phyloP scores from a whole-genome alignment of 2,888 invertebrate genomes.

The Arrhopalites spinosus region DNA sequence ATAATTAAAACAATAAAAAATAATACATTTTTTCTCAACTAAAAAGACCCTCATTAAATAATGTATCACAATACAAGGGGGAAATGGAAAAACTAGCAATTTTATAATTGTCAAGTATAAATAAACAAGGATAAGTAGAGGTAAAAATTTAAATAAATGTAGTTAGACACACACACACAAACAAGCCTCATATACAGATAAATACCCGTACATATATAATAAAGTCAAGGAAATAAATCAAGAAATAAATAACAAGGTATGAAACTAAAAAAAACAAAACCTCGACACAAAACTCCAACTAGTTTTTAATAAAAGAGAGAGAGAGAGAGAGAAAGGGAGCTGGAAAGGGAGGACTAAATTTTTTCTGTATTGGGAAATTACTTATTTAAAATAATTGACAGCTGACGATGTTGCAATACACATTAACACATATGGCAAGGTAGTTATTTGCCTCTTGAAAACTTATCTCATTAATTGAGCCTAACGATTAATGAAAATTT shows the following conservation, averaged over 20 bases:
- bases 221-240: background rate
- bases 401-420: conserved; percentile 18
- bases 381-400: conserved; percentile 35
- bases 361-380: conserved; percentile 9
- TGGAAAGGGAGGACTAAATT: background rate
- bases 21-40: background rate
- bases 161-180: background rate
- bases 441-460: conserved; percentile 11
- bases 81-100: no score
- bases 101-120: no score
- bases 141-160: no score
- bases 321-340: background rate
- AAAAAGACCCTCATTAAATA: no score
- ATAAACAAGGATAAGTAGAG: no score
- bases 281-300: background rate
- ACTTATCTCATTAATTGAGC: conserved; percentile 34
- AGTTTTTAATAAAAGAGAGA: background rate
- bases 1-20: background rate
- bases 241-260: background rate
- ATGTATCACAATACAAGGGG: no score
- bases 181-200: no score
- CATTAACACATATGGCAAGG: conserved; percentile 23
- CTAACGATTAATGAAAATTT: conserved; percentile 31
- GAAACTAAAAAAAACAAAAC: background rate
- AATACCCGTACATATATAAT: no score